phyloP scores from a whole-genome alignment of 1,140 invertebrate genomes.

The Procambarus clarkii region DNA sequence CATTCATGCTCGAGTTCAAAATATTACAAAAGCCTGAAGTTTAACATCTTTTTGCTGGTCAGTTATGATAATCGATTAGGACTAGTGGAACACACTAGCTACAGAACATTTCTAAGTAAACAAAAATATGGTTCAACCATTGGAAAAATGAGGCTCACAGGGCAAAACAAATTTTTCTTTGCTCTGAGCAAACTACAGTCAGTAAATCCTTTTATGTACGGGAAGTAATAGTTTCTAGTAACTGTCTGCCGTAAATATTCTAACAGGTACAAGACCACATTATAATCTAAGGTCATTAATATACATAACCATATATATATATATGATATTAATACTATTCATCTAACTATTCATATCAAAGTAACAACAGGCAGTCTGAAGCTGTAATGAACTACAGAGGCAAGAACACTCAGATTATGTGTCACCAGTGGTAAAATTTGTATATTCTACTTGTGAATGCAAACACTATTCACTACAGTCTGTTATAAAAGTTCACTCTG shows the following conservation, averaged over 20 bases:
- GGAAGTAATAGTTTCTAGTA: constrained; percentile 57
- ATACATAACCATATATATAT: constrained; percentile 67
- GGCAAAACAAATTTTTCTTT: constrained; percentile 42
- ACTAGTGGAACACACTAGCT: background rate
- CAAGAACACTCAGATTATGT: constrained; percentile 55
- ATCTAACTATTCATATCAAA: constrained; percentile 65
- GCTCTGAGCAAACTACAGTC: constrained; percentile 54
- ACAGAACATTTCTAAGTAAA: background rate
- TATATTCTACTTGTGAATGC: constrained; percentile 55
- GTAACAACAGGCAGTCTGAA: constrained; percentile 69
- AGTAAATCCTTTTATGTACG: constrained; percentile 38
- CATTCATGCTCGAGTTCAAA: background rate
- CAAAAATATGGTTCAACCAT: background rate
- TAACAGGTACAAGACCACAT: constrained; percentile 66
- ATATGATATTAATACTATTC: constrained; percentile 64
- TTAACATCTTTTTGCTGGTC: background rate
- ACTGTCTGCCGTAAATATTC: constrained; percentile 53
- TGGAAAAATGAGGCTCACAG: constrained; percentile 15
- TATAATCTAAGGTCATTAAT: constrained; percentile 59
- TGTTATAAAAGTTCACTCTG: constrained; percentile 64
- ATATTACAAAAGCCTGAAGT: background rate
- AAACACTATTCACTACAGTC: constrained; percentile 48
- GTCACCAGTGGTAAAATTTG: constrained; percentile 52
- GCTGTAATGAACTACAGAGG: constrained; percentile 64
- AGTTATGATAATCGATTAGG: background rate